These are phyloP conservation scores for Choristoneura fumiferana DNA, from an alignment of 1,140 invertebrate species.

Conservation along the genomic window DNA sequence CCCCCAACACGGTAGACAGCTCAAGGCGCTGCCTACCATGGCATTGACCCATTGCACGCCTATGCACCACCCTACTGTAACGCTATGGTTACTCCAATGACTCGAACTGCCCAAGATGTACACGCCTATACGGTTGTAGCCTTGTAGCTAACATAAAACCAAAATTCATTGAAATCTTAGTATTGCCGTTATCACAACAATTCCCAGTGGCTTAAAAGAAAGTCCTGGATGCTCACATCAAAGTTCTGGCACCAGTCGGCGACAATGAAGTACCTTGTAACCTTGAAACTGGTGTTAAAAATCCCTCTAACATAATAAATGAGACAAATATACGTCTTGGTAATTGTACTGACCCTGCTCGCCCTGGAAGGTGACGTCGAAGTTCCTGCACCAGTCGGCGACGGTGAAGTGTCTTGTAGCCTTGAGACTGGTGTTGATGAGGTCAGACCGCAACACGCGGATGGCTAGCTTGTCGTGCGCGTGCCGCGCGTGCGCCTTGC, in stretches of 20 bases:
- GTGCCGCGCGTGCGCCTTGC: slow-evolving; percentile 91
- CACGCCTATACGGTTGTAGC: too few relatives aligned
- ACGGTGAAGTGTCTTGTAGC: slow-evolving; percentile 88
- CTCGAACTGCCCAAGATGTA: too few relatives aligned
- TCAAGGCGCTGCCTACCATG: too few relatives aligned
- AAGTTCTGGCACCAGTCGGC: slow-evolving; percentile 71
- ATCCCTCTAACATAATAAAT: not conserved
- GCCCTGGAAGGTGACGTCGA: slow-evolving; percentile 94
- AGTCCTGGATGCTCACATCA: slow-evolving; percentile 22
- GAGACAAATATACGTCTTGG: too few relatives aligned
- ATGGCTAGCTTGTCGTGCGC: slow-evolving; percentile 91
- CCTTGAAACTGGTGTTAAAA: slow-evolving; percentile 57
- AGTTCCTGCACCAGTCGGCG: slow-evolving; percentile 94
- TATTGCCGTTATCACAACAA: too few relatives aligned
- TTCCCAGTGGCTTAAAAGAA: too few relatives aligned
- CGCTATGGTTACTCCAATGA: too few relatives aligned
- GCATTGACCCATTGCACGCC: too few relatives aligned
- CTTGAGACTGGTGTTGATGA: slow-evolving; percentile 91
- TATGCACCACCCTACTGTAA: too few relatives aligned
- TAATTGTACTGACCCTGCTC: slow-evolving; percentile 86
- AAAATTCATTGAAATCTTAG: too few relatives aligned
- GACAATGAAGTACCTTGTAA: slow-evolving; percentile 85
- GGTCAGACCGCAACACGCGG: slow-evolving; percentile 88
- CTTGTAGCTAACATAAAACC: too few relatives aligned
- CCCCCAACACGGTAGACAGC: too few relatives aligned